Conservation (phyloP, 2,888 invertebrate genomes). For the Agrypnus murinus region DNA sequence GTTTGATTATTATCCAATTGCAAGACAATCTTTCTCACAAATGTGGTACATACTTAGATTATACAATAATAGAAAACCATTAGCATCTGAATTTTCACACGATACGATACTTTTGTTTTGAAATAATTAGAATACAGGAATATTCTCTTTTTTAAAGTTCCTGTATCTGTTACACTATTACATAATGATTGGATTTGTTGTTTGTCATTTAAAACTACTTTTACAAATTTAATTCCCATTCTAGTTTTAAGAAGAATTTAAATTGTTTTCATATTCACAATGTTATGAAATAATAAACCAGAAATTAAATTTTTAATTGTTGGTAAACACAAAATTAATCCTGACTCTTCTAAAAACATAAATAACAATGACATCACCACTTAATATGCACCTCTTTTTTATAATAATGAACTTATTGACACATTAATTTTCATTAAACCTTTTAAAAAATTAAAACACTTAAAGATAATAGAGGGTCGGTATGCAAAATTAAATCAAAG, state of each 20-base stretch:
- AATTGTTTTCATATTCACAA: no score
- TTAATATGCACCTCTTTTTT: conserved; percentile 25
- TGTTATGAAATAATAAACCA: no score
- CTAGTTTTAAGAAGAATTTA: no score
- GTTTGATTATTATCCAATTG: conserved; percentile 5
- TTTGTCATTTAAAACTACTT: no score
- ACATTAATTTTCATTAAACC: conserved; percentile 9
- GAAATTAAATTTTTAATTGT: no score
- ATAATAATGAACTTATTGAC: conserved; percentile 14
- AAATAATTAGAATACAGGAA: not conserved
- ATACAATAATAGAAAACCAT: not conserved
- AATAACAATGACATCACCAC: conserved; percentile 30
- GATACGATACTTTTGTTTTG: not conserved
- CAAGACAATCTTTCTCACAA: not conserved
- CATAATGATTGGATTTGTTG: no score
- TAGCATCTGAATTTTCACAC: no score
- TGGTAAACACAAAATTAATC: no score
- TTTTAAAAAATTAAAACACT: conserved; percentile 1
- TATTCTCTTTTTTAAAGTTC: conserved; percentile 12
- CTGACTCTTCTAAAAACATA: not conserved
- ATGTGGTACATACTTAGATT: not conserved
- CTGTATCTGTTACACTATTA: no score
- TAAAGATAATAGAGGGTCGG: not conserved
- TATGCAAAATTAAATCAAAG: conserved; percentile 12
- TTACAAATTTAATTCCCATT: no score